Evolutionary conservation across 2,888 invertebrate species (phyloP), one percentile per base, ranked within the genome.

Genomic region (Myopa tessellatipennis): DNA sequence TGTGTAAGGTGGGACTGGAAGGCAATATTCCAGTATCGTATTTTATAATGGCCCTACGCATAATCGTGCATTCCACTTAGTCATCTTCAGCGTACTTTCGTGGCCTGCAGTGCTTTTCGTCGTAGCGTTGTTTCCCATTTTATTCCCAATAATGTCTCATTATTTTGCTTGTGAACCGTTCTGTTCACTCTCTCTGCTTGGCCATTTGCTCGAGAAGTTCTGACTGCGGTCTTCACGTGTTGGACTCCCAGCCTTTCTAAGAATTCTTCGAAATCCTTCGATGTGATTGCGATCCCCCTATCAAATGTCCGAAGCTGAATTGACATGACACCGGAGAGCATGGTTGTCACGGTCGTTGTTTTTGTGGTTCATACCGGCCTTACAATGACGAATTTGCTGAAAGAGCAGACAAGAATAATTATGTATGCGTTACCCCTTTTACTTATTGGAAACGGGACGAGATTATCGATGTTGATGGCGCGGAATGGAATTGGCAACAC

Each of bases 401-500:
- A 83, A 40, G 80, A 52, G 69, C 77, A 79, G 2, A 77, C 78
- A 26, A 80, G 63, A 34, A 71, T 77, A 7, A 82, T 74, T 40
- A 81, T 65, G 38, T 80, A 71, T 5, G 70, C 14, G 70, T 81
- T 80, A 26, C 79, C 79, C 16, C 55, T 74, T 40, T 82, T 80
- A 70, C 79, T 81, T 38, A 61, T 76, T 10, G 77, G 77, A 38
- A 82, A 82, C 4, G 80, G 82, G 12, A 80, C 80, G 14, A 82
- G 36, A 16, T 82, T 81, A 61, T 81, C 81, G 8, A 82, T 79
- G 77, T 82, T 79, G 8, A 83, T 10, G 4, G 58, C 26, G 4
- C 79, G 70, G 60, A 82, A 82, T 18, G 79, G 81, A 18, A 82
- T 77, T 0, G 80, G 79, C 12, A 78, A 36, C 12, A 78, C 61